Percentiles rank a stretch among this genome's conserved stretches.
Conservation (phyloP, 2,888 invertebrate species). For the Eupithecia abbreviata region DNA sequence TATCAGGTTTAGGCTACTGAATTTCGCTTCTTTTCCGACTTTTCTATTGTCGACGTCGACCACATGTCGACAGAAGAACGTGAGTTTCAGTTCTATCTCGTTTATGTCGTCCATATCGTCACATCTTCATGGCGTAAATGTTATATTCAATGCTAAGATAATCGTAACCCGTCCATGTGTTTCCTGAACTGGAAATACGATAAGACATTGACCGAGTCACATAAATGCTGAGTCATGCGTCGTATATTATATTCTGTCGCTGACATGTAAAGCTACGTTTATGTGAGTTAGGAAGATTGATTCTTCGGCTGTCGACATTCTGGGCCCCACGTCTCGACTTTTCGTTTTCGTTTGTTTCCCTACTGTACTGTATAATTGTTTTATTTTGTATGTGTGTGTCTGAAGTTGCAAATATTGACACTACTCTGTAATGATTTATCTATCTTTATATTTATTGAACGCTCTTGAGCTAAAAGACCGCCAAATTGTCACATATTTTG, state of each 20-base stretch:
- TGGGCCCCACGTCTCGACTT: not conserved
- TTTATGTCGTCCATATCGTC: not conserved
- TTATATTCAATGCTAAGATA: constrained; percentile 25
- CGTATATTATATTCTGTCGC: constrained; percentile 4
- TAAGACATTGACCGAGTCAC: constrained; percentile 37
- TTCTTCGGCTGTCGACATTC: not conserved
- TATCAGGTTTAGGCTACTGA: no score
- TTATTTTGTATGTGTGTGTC: no score
- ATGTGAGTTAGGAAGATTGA: not conserved
- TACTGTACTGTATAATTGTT: no score
- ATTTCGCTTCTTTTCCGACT: not conserved
- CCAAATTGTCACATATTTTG: no score
- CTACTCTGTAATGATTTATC: no score
- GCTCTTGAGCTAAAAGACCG: no score
- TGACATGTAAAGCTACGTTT: constrained; percentile 10
- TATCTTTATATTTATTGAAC: no score
- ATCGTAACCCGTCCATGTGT: constrained; percentile 38
- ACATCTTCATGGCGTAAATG: not conserved
- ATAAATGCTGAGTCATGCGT: constrained; percentile 15
- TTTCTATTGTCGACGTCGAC: not conserved
- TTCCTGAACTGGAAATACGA: constrained; percentile 44
- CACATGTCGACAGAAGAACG: not conserved
- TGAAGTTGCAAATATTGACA: no score
- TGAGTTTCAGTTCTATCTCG: not conserved
- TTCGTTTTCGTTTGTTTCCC: not conserved